These are phyloP conservation scores for Ictidomys tridecemlineatus DNA, from an alignment of 2,113 vertebrate species.

Conservation along the genomic window DNA sequence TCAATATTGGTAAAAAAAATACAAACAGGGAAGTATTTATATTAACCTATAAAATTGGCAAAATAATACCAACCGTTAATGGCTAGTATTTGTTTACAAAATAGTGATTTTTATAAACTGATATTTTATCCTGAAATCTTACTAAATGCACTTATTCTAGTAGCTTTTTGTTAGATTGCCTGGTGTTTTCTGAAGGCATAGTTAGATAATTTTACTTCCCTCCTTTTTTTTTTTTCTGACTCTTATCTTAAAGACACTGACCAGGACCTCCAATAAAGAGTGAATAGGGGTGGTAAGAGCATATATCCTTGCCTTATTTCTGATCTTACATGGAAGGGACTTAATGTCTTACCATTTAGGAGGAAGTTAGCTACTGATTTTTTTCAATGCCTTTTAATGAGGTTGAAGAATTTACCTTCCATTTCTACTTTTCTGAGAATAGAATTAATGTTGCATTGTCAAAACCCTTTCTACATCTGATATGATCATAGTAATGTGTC, in stretches of 20 bases:
- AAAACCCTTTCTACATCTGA: neutral
- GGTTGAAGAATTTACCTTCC: too few species aligned
- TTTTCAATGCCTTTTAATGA: neutral
- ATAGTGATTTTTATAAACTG: neutral
- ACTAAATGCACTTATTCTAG: neutral
- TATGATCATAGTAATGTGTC: neutral
- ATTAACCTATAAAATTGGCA: neutral
- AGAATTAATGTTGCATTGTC: neutral
- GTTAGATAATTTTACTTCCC: neutral
- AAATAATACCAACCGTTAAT: neutral
- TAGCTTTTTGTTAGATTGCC: neutral
- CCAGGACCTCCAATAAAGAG: neutral
- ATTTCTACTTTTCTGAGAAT: neutral
- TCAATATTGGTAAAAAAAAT: neutral
- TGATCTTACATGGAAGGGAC: neutral
- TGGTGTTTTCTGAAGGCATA: neutral
- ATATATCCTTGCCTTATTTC: neutral
- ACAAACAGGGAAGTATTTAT: neutral
- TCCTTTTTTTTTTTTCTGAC: neutral
- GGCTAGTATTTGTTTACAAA: slow-evolving; percentile 1
- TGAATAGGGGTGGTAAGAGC: neutral
- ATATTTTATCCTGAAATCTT: neutral
- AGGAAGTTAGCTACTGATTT: neutral
- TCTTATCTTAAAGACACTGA: neutral
- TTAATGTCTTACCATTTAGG: neutral